phyloP scores from a whole-genome alignment of 2,113 vertebrate species.

The Actenoides lindsayi region DNA sequence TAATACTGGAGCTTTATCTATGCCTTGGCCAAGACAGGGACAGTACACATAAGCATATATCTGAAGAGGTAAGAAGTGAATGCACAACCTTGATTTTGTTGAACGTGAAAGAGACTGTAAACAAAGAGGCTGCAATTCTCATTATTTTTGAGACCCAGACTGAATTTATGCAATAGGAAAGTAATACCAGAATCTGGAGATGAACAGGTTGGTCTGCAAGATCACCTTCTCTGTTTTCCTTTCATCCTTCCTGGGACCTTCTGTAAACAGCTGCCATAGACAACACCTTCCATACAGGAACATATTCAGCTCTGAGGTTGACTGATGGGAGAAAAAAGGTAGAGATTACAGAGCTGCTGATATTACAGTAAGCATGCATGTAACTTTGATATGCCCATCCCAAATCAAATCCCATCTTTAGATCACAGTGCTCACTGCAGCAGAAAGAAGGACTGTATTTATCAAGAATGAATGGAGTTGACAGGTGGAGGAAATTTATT shows the following conservation, averaged over 20 bases:
- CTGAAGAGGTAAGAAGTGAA: neutral
- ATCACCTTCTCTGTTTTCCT: neutral
- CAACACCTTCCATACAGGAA: neutral
- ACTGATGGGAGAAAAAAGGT: neutral
- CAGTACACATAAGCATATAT: too few relatives aligned
- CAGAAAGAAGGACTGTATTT: neutral
- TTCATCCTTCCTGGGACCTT: neutral
- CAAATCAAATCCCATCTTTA: neutral
- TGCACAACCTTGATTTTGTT: neutral
- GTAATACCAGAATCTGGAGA: neutral
- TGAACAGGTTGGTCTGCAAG: neutral
- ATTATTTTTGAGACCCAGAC: accelerated
- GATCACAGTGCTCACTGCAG: neutral
- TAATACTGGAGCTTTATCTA: neutral
- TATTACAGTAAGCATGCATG: neutral
- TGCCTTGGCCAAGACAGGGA: neutral
- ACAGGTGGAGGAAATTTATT: neutral
- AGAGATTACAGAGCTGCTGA: neutral
- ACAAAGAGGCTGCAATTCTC: accelerated
- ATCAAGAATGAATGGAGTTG: neutral
- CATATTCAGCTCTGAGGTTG: neutral
- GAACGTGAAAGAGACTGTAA: neutral
- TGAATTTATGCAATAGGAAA: neutral
- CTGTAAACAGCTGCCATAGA: neutral
- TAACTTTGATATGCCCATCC: neutral